These are phyloP conservation scores for Thera britannica DNA, from an alignment of 2,888 invertebrate genomes.

Conservation along the genomic window DNA sequence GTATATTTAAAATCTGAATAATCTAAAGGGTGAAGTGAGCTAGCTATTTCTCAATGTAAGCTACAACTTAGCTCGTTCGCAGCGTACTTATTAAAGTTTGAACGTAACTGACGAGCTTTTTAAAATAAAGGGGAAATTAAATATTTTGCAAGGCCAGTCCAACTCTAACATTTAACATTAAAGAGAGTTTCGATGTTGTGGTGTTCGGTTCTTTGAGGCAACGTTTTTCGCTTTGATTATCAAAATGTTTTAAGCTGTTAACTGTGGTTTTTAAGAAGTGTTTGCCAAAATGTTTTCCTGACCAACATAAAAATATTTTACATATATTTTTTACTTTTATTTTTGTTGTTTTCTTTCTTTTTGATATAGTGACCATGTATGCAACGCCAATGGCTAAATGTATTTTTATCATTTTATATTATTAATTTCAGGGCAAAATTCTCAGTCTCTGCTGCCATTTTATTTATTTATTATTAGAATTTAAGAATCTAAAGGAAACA, in stretches of 20 bases:
- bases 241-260: constrained; percentile 10
- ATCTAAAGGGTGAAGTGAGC: not conserved
- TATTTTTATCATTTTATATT: too few species aligned
- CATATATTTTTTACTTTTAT: not conserved
- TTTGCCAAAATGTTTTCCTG: not conserved
- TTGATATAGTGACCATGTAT: not conserved
- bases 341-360: not conserved
- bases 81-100: constrained; percentile 56
- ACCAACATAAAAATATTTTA: not conserved
- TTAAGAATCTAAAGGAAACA: too few species aligned
- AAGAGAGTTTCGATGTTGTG: constrained; percentile 14
- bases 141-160: constrained; percentile 24
- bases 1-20: too few species aligned
- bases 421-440: too few species aligned
- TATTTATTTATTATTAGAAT: too few species aligned
- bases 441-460: too few species aligned
- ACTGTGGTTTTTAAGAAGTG: constrained; percentile 10
- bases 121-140: constrained; percentile 28
- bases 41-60: not conserved
- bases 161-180: constrained; percentile 20
- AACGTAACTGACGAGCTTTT: constrained; percentile 31
- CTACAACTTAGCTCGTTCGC: constrained; percentile 42
- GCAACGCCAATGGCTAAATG: too few species aligned
- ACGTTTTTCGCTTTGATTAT: constrained; percentile 3
- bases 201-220: constrained; percentile 19